A percentile compares a stretch with the other conserved stretches of the same genome.
Evolutionary conservation across 2,113 vertebrate species (phyloP).

Genomic region (Cinclus cinclus): DNA sequence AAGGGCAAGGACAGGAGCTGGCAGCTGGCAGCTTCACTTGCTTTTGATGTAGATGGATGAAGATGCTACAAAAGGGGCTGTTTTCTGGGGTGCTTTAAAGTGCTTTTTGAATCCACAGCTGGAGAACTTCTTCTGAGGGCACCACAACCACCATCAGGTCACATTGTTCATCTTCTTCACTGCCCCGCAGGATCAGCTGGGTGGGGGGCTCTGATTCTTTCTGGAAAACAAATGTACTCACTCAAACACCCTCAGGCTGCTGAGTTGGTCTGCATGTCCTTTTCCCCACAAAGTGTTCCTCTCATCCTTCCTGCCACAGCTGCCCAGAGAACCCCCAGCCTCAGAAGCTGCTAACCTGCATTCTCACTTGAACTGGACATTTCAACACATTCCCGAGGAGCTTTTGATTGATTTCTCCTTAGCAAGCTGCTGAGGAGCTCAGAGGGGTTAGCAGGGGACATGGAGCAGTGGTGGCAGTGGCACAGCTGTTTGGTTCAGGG

Average conservation of each 20-base stretch:
- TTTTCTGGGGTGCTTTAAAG: background rate
- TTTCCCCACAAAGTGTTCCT: accelerated
- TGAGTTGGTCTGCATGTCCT: background rate
- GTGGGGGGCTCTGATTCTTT: slow-evolving; percentile 35
- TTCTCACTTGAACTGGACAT: background rate
- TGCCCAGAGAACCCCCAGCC: background rate
- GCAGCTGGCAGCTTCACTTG: background rate
- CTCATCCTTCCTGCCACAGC: background rate
- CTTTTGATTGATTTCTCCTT: background rate
- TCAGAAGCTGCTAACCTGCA: background rate
- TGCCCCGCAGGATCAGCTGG: slow-evolving; percentile 8
- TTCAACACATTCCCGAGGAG: background rate
- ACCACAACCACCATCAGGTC: background rate
- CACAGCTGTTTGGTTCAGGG: background rate
- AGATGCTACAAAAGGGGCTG: background rate
- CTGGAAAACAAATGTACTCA: slow-evolving; percentile 56
- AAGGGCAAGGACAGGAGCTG: background rate
- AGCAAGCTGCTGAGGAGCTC: background rate
- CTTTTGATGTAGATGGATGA: background rate
- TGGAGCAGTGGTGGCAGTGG: background rate
- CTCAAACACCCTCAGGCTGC: background rate
- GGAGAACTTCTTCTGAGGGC: slow-evolving; percentile 52
- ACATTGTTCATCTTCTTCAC: slow-evolving; percentile 59
- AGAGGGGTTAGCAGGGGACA: background rate
- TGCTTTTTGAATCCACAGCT: slow-evolving; percentile 37